Evolutionary conservation across 1,140 invertebrate genomes (phyloP).

Genomic region (Acromyrmex charruanus): DNA sequence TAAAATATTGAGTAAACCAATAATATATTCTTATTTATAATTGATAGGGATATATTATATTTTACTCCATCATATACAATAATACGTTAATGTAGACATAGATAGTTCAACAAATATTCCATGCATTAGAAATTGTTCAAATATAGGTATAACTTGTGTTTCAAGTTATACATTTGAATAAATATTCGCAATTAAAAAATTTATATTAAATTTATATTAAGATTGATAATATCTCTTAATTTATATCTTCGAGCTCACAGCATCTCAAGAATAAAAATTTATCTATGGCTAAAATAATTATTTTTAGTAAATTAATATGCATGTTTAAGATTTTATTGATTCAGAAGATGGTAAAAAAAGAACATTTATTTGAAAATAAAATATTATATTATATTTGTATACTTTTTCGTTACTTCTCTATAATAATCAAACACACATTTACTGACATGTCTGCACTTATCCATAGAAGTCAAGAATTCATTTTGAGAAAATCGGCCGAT

Average conservation of each 20-base stretch:
- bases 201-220: not conserved
- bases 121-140: not conserved
- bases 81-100: too few species aligned
- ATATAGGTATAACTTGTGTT: too few species aligned
- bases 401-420: constrained; percentile 88
- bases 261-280: too few species aligned
- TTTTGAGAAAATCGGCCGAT: constrained; percentile 89
- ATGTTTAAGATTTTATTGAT: not conserved
- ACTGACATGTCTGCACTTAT: constrained; percentile 89
- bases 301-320: not conserved
- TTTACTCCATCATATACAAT: not conserved
- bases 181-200: not conserved
- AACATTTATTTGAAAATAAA: not conserved
- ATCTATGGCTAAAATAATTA: not conserved
- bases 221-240: not conserved
- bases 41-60: not conserved
- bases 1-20: not conserved
- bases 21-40: not conserved
- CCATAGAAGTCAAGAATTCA: constrained; percentile 89
- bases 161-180: too few species aligned
- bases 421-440: constrained; percentile 91
- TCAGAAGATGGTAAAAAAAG: not conserved
- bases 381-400: constrained; percentile 85
- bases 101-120: too few species aligned
- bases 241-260: not conserved